Evolutionary conservation across 2,888 invertebrate genomes (phyloP).

Genomic region (Formica aserva): DNA sequence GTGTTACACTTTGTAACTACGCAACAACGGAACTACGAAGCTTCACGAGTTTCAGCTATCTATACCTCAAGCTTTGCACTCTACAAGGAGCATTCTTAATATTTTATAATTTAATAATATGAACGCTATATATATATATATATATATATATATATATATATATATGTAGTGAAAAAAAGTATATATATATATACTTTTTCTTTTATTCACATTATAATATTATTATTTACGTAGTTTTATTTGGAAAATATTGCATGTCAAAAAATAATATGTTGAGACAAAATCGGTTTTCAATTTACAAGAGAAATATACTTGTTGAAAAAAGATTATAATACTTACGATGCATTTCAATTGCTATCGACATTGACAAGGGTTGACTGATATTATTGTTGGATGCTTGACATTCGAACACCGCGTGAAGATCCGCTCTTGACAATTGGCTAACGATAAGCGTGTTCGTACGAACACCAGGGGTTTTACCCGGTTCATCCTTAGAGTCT

Average conservation of each 20-base stretch:
- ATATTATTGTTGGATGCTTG: slow-evolving; percentile 92
- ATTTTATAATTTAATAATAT: background rate
- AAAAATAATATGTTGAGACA: background rate
- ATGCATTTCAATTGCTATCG: slow-evolving; percentile 91
- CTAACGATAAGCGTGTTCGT: slow-evolving; percentile 88
- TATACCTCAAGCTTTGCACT: slow-evolving; percentile 26
- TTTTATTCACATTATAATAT: background rate
- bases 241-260: background rate
- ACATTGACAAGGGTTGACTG: slow-evolving; percentile 90
- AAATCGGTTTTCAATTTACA: background rate
- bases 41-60: slow-evolving; percentile 40
- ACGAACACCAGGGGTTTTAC: slow-evolving; percentile 86
- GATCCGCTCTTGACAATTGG: slow-evolving; percentile 90
- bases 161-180: too few relatives aligned
- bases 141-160: background rate
- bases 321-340: slow-evolving; percentile 87
- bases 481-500: slow-evolving; percentile 88
- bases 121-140: background rate
- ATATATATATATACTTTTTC: background rate
- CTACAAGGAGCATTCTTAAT: background rate
- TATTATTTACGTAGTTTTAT: background rate
- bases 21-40: slow-evolving; percentile 52
- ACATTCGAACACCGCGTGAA: slow-evolving; percentile 92
- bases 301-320: background rate
- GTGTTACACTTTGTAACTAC: slow-evolving; percentile 55